A percentile compares a stretch with the other conserved stretches of the same genome.
Evolutionary conservation across 2,797 vertebrate species (phyloP).

Genomic region (Crypturellus tataupa): DNA sequence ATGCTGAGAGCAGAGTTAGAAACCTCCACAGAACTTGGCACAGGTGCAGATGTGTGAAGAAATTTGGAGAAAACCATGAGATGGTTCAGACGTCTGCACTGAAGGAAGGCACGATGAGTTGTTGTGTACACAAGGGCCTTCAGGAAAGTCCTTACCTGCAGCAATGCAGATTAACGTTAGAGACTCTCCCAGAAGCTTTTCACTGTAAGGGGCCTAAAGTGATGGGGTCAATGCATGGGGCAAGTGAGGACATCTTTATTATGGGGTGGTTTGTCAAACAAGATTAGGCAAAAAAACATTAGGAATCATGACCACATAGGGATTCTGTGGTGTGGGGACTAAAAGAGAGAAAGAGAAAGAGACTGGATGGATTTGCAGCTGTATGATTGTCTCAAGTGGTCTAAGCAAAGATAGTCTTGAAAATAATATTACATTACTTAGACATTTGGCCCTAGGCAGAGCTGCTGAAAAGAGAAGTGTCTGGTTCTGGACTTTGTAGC

Average conservation of each 20-base stretch:
- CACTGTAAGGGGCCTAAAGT: not conserved
- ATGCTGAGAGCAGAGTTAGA: not conserved
- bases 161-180: not conserved
- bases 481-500: not conserved
- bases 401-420: not conserved
- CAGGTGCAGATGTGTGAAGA: rapidly evolving
- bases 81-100: not conserved
- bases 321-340: not conserved
- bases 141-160: not conserved
- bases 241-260: not conserved
- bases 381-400: not conserved
- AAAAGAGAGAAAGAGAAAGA: not conserved
- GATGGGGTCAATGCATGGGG: not conserved
- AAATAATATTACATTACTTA: not conserved
- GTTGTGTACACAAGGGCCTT: not conserved
- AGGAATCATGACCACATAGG: not conserved
- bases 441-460: not conserved
- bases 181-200: not conserved
- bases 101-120: not conserved
- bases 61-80: not conserved
- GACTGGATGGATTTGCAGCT: not conserved
- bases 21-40: not conserved
- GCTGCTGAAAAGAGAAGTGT: not conserved
- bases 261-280: not conserved
- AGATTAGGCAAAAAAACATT: not conserved